Evolutionary conservation across 2,888 invertebrate genomes (phyloP), one percentile per base, ranked within the genome.

Genomic region (Drosophila mettleri): DNA sequence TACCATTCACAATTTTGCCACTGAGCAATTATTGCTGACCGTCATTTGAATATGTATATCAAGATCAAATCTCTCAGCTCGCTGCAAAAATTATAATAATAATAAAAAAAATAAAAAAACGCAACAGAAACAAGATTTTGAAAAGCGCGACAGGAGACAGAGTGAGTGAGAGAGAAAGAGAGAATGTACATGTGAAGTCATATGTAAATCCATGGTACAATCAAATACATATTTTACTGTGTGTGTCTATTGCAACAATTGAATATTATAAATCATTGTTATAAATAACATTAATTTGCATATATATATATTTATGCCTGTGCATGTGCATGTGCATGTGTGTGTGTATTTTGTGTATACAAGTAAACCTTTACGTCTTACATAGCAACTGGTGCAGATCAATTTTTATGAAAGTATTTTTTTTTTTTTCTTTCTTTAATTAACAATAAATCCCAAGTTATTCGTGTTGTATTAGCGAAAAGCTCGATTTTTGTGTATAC

Each of bases 41-140:
- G 54, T 27, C 33, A 52, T 27, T 52, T 20, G 9, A 59, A 59
- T 27, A 33, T 41, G 43, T 45, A 27, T 45, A 45, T 45, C 43
- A 45, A 45, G 43, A 45, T 45, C 43, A 45, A 45, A 45, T 27
- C 43, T 45, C 10, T 16, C 43, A 45, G 43, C 24, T n/a, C 27
- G 43, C 43, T 45, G 43, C 43, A 16, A 45, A 45, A 27, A 10
- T 16, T 45, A 29, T 29, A 29, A 6, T 8, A 7, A 16, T 45
- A 45, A 45, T 24, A 22, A 41, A 24, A 39, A 0, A 8, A 24
- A 5, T 24, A 24, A 41, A 36, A 24, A 48, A 48, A 9, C 46
- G 46, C 43, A 24, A 43, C 43, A 43, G 43, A 45, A 45, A 45
- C 43, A 10, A 45, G 43, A 45, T 45, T 43, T 43, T 14, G 24